Percentiles rank a stretch among this genome's conserved stretches.
Evolutionary conservation across 2,888 invertebrate genomes (phyloP).

Genomic region (Artemia sp.): DNA sequence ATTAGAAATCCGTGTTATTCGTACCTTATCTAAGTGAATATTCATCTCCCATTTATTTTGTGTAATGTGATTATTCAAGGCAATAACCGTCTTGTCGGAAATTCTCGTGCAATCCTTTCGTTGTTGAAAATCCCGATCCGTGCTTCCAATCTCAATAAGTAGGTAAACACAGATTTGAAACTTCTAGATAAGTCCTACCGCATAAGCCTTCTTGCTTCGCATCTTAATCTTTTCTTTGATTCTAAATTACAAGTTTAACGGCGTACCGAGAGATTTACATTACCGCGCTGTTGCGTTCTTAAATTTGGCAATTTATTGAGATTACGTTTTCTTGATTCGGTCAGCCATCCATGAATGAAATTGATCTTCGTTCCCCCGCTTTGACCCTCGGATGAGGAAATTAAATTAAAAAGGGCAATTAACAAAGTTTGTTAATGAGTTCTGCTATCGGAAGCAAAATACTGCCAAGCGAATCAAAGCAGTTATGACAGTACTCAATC

Average conservation of each 20-base stretch:
- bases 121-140: too few relatives aligned
- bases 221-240: slow-evolving; percentile 15
- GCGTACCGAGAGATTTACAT: slow-evolving; percentile 5
- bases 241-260: slow-evolving; percentile 9
- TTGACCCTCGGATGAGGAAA: slow-evolving; percentile 5
- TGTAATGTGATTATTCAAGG: too few relatives aligned
- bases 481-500: neutral
- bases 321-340: neutral
- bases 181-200: neutral
- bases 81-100: too few relatives aligned
- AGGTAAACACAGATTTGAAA: neutral
- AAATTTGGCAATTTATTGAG: neutral
- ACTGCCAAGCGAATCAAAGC: slow-evolving; percentile 9
- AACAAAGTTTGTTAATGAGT: slow-evolving; percentile 14
- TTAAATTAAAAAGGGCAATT: slow-evolving; percentile 15
- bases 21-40: too few relatives aligned
- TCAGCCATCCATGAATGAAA: slow-evolving; percentile 3
- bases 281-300: slow-evolving; percentile 9
- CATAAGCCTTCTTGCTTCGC: neutral
- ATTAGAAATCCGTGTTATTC: too few relatives aligned
- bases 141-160: too few relatives aligned
- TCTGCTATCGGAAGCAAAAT: slow-evolving; percentile 3
- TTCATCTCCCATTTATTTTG: too few relatives aligned
- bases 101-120: too few relatives aligned
- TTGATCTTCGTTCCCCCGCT: neutral